Conservation (phyloP, 2,113 vertebrate species). For the Geococcyx californianus region DNA sequence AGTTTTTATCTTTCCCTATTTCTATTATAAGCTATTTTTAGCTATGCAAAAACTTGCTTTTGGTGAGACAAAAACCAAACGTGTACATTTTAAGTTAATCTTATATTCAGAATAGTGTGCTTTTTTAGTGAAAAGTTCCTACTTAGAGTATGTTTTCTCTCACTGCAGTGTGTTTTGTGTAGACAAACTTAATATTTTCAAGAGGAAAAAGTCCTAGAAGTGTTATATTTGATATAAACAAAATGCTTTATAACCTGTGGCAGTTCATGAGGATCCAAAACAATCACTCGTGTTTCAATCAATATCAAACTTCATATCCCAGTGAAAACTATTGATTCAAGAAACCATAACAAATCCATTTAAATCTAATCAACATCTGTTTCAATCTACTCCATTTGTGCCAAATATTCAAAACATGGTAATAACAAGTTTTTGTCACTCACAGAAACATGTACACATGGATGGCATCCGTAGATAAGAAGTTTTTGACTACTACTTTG, state of each 20-base stretch:
- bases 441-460: background rate
- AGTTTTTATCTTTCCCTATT: background rate
- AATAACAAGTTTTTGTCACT: background rate
- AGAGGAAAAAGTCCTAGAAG: background rate
- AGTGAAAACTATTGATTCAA: background rate
- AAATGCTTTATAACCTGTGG: background rate
- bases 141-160: background rate
- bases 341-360: background rate
- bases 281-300: background rate
- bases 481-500: background rate
- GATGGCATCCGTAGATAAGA: fast-evolving
- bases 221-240: background rate
- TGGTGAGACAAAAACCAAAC: background rate
- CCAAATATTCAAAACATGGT: background rate
- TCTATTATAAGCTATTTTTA: background rate
- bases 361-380: background rate
- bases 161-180: background rate
- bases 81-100: background rate
- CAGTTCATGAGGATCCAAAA: background rate
- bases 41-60: background rate
- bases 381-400: background rate
- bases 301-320: background rate
- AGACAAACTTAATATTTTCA: background rate
- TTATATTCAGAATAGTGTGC: background rate
- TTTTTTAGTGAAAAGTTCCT: background rate